Evolutionary conservation across 2,888 invertebrate genomes (phyloP).

Genomic region (Hypena proboscidalis): DNA sequence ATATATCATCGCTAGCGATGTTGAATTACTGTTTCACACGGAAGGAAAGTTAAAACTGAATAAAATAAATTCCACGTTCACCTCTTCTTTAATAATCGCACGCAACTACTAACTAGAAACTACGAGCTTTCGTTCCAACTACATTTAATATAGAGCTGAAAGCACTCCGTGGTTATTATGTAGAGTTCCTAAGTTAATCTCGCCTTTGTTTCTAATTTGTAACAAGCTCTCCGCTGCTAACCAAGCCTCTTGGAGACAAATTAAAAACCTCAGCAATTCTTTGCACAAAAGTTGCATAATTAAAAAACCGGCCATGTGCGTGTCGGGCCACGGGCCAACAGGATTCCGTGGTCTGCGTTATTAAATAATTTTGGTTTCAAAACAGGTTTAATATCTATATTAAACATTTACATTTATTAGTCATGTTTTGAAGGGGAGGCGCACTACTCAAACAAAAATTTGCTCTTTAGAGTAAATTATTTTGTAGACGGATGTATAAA

Average conservation of each 20-base stretch:
- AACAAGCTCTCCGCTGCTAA: slow-evolving; percentile 33
- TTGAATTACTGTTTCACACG: slow-evolving; percentile 23
- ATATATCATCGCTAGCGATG: slow-evolving; percentile 17
- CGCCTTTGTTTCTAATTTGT: slow-evolving; percentile 38
- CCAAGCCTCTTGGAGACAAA: slow-evolving; percentile 42
- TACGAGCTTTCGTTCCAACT: slow-evolving; percentile 8
- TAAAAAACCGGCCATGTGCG: no score
- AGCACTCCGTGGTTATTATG: slow-evolving; percentile 7
- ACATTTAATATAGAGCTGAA: slow-evolving; percentile 4
- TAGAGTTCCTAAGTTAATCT: slow-evolving; percentile 27
- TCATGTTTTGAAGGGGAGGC: no score
- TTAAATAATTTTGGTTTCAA: no score
- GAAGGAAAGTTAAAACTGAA: slow-evolving; percentile 35
- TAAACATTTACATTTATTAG: no score
- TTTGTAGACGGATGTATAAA: no score
- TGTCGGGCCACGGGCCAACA: no score
- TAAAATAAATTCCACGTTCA: slow-evolving; percentile 27
- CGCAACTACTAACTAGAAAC: slow-evolving; percentile 10
- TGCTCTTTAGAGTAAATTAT: no score
- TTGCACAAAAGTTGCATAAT: slow-evolving; percentile 62
- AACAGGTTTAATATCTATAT: no score
- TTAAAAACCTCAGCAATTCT: slow-evolving; percentile 49
- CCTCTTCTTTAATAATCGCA: slow-evolving; percentile 17
- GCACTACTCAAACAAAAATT: no score
- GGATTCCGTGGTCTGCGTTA: no score